phyloP scores from a whole-genome alignment of 2,888 invertebrate genomes.

The Lissonota sp. region DNA sequence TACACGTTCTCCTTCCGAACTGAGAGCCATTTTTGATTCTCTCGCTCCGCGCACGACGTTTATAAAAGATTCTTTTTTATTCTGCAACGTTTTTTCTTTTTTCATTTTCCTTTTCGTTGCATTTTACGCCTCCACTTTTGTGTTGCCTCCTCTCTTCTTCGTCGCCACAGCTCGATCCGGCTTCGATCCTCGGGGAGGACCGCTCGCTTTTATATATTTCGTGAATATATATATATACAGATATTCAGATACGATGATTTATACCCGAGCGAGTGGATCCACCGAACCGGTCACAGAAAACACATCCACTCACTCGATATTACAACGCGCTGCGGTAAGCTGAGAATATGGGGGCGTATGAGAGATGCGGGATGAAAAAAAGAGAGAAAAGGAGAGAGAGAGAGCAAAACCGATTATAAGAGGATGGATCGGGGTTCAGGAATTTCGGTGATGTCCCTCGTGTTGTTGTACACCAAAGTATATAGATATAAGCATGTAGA shows the following conservation, averaged over 20 bases:
- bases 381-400: slow-evolving; percentile 43
- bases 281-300: slow-evolving; percentile 50
- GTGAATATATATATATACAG: slow-evolving; percentile 4
- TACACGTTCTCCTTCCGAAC: slow-evolving; percentile 30
- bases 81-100: slow-evolving; percentile 1
- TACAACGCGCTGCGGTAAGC: slow-evolving; percentile 36
- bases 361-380: slow-evolving; percentile 24
- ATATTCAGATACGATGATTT: slow-evolving; percentile 61
- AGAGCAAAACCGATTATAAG: slow-evolving; percentile 63
- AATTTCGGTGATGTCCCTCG: slow-evolving; percentile 61
- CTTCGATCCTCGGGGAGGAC: slow-evolving; percentile 29
- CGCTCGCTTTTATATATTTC: slow-evolving; percentile 44
- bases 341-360: slow-evolving; percentile 43
- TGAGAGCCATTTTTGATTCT: slow-evolving; percentile 35
- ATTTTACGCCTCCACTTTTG: slow-evolving; percentile 8
- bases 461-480: slow-evolving; percentile 16
- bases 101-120: slow-evolving; percentile 21
- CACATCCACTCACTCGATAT: slow-evolving; percentile 57
- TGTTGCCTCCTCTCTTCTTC: slow-evolving; percentile 29
- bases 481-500: slow-evolving; percentile 12
- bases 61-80: slow-evolving; percentile 5
- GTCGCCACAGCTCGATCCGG: slow-evolving; percentile 48
- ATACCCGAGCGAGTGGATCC: slow-evolving; percentile 60
- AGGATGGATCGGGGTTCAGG: slow-evolving; percentile 60
- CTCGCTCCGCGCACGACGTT: slow-evolving; percentile 12